Evolutionary conservation across 2,113 vertebrate genomes (phyloP), one percentile per base, ranked within the genome.

Genomic region (Mus pahari): DNA sequence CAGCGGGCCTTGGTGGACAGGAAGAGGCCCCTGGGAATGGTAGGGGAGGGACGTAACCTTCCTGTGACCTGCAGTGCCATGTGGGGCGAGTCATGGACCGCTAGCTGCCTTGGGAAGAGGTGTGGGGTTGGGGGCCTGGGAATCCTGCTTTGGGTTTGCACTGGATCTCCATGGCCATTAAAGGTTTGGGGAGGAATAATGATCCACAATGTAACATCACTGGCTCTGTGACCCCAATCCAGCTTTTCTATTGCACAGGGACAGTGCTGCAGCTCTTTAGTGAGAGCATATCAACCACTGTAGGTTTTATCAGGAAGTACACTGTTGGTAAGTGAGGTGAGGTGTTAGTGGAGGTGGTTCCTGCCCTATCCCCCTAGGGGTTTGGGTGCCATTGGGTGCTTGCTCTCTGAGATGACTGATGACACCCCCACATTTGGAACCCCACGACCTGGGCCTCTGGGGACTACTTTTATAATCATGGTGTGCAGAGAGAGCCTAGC

Each of bases 401-500:
- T 28, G n/a, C 39, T 39, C 71, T 68, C n/a, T 70, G 45, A 78
- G 64, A 14, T 70, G 81, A 39, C 24, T 58, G 75, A 50, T 26
- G 28, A 8, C 60, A 0, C 71, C 33, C n/a, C 70, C 36, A 31
- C 22, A 3, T 77, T 81, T n/a, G 50, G 45, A 87, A 22, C n/a
- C 50, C n/a, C 33, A 33, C 7, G 58, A 16, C 89, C 22, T 42
- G 36, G 42, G 39, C 60, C 28, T 77, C 90, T 58, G 42, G 83
- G 39, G 74, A 39, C 60, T 66, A 33, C 60, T 86, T 87, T 92
- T 84, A 50, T 92, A 81, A 78, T 73, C 39, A 33, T n/a, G n/a
- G 13, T 96, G 33, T 96, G 86, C 73, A 90, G 92, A 88, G 84
- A 93, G 78, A 93, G 62, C 74, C 78, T 62, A 33, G n/a, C 20